Evolutionary conservation across 2,113 vertebrate species (phyloP).

Genomic region (Hyperoodon ampullatus): DNA sequence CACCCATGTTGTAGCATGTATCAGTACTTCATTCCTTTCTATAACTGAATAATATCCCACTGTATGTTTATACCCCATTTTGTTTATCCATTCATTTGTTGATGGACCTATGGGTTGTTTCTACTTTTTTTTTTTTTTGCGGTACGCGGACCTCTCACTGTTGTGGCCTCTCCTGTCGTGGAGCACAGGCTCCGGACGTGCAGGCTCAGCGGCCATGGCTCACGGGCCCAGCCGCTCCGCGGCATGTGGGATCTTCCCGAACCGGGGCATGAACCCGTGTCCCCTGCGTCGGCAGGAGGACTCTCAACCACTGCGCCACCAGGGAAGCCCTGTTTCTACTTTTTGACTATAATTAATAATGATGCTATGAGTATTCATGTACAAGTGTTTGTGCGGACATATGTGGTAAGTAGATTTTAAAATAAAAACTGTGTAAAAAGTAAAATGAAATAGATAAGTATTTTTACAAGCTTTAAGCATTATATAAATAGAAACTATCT

Average conservation of each 20-base stretch:
- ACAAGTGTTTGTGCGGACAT: not conserved
- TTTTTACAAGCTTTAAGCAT: constrained; percentile 7
- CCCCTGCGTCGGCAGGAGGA: too few relatives aligned
- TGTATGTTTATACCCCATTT: not conserved
- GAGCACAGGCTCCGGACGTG: too few relatives aligned
- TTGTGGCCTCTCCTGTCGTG: too few relatives aligned
- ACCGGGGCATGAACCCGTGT: too few relatives aligned
- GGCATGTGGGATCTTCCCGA: too few relatives aligned
- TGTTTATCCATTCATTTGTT: not conserved
- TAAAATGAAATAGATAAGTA: not conserved
- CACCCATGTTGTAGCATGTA: not conserved
- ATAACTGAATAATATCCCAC: not conserved
- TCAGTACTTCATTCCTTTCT: not conserved
- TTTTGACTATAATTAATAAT: not conserved
- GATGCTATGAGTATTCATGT: not conserved
- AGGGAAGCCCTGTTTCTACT: not conserved
- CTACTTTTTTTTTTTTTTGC: not conserved
- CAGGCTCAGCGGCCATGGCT: too few relatives aligned
- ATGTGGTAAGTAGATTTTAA: not conserved
- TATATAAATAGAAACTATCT: not conserved
- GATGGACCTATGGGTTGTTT: not conserved
- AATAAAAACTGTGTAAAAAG: not conserved
- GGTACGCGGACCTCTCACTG: too few relatives aligned
- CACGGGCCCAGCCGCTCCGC: too few relatives aligned
- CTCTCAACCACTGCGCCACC: too few relatives aligned